Base-by-base conservation (phyloP, 2,888 invertebrate species). In the Allophyes oxyacanthae region DNA sequence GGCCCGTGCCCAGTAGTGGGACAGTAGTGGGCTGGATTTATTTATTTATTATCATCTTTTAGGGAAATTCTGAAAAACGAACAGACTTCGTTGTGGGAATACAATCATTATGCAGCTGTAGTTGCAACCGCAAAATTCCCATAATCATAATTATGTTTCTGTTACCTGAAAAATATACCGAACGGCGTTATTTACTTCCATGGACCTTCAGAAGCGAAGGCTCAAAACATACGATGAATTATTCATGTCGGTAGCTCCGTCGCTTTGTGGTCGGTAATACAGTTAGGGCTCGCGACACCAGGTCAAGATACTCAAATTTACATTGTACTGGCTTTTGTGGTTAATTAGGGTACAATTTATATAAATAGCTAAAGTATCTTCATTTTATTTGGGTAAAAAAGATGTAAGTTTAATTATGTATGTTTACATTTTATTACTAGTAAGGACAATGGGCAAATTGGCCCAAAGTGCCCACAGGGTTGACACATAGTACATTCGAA, bases 221-320 rank as follows among this genome's bases (percentile, higher is more conserved):
- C 73, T 78, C 81, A 80, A 82, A 82, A 81, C 78, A 83, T 73
- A 75, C 51, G 67, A 78, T 89, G 86, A 89, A 89, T 89, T 75
- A 87, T 89, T 85, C 84, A 89, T 59, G 49, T 57, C 44, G 58
- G 54, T 44, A 56, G 66, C 72, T 62, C 77, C 75, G 78, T 75
- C 77, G 82, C 79, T 83, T 78, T 82, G 84, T 75, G 84, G 81
- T 61, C 53, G 65, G 81, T 85, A 83, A 88, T 86, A 85, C 82
- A 80, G 84, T 88, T 86, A 86, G 75, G 66, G 68, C 73, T 67
- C 71, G 67, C 72, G 69, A 77, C 73, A 66, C 68, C 62, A 61
- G 70, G 71, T 64, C 61, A 73, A 59, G 53, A 55, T 33, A 55
- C 46, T 55, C 15, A 20, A 60, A 71, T 57, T 59, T 59, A 53